Percentiles rank a stretch among this genome's conserved stretches.
phyloP scores from a whole-genome alignment of 2,113 vertebrate genomes.

The Carollia perspicillata region DNA sequence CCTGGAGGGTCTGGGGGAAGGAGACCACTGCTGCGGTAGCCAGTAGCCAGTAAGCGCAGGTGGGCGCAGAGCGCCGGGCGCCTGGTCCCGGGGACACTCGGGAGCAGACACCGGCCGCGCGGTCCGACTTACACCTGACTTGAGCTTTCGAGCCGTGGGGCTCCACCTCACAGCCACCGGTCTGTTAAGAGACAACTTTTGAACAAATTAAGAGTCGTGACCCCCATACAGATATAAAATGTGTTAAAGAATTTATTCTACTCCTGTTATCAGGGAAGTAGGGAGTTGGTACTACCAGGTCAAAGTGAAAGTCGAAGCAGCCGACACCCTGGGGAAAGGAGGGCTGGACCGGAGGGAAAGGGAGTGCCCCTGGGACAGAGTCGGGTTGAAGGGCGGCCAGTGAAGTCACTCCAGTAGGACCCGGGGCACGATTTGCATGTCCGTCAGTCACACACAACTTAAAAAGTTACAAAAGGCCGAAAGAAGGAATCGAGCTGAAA shows the following conservation, averaged over 20 bases:
- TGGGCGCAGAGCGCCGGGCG: background rate
- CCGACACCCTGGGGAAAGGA: background rate
- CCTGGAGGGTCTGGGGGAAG: background rate
- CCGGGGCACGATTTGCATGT: background rate
- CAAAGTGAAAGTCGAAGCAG: background rate
- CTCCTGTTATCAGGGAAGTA: background rate
- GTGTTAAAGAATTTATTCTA: constrained; percentile 8
- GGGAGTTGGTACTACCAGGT: background rate
- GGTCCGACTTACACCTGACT: background rate
- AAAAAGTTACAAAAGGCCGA: background rate
- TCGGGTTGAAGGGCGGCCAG: background rate
- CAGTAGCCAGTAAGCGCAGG: background rate
- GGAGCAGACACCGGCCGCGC: background rate
- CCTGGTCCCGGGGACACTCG: too few relatives aligned
- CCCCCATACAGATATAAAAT: background rate
- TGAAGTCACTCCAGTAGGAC: background rate
- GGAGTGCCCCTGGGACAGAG: background rate
- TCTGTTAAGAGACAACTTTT: background rate
- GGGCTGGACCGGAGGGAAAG: background rate
- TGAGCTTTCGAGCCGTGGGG: background rate
- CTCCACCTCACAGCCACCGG: background rate
- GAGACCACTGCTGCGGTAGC: background rate
- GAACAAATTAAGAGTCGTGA: background rate
- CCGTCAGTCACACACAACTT: background rate
- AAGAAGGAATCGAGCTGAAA: background rate